Conservation (phyloP, 2,888 invertebrate species). For the Pristionchus exspectatus region DNA sequence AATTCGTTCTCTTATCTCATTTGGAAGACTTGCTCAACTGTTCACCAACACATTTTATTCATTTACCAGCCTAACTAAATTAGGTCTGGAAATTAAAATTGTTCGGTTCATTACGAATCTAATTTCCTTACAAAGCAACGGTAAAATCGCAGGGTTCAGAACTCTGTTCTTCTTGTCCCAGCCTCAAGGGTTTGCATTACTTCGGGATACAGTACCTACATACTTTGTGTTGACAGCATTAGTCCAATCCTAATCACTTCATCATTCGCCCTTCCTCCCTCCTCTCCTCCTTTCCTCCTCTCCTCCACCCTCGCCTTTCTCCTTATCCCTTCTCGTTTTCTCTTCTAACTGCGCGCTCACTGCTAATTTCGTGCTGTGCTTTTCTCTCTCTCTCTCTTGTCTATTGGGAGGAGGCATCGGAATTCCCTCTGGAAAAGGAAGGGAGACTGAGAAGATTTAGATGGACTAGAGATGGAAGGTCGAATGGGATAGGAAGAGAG, state of each 20-base stretch:
- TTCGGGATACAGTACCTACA: background rate
- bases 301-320: background rate
- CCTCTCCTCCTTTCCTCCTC: background rate
- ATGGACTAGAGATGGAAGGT: constrained; percentile 42
- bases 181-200: no score
- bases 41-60: no score
- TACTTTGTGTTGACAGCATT: background rate
- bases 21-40: background rate
- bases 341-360: constrained; percentile 9
- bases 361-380: constrained; percentile 36
- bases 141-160: no score
- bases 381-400: constrained; percentile 1
- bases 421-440: constrained; percentile 29
- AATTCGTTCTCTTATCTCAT: background rate
- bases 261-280: background rate
- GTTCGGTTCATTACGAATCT: no score
- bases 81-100: no score
- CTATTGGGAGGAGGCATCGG: constrained; percentile 6
- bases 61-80: no score
- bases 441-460: constrained; percentile 48
- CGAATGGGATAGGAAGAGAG: constrained; percentile 8
- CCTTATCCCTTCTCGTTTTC: background rate
- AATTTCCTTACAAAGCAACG: no score
- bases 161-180: background rate
- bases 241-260: constrained; percentile 2